Evolutionary conservation across 1,140 invertebrate species (phyloP), one percentile per base, ranked within the genome.

Genomic region (Cydia fagiglandana): DNA sequence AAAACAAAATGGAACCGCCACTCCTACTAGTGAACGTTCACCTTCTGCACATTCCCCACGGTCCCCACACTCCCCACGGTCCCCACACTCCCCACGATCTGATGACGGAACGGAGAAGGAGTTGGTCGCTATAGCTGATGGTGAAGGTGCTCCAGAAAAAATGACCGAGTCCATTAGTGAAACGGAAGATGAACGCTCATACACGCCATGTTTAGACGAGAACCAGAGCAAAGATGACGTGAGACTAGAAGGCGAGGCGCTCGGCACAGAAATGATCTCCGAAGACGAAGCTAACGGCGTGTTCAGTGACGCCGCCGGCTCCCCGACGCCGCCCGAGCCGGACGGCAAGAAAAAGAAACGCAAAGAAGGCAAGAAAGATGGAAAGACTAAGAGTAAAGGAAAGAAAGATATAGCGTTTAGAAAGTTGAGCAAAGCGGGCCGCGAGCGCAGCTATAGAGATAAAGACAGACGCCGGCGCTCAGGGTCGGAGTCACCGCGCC

Each of bases 361-460:
- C 80, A 93, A 89, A 82, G 87, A 85, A 53, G 88, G 83, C 66
- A 91, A 88, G 83, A 91, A 83, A 82, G 89, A 91, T 81, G 85
- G 81, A 76, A 93, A 91, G 76, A 91, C 80, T 76, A 93, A 91
- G 83, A 79, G 73, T 50, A 89, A 88, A 38, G 89, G 90, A 75
- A 89, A 91, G 81, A 78, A 77, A 13, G 93, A 92, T 70, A 88
- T 95, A 34, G 90, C 95, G 0, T 98, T 97, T 93, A 98, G 97
- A 81, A 97, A 97, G 87, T 91, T 97, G 1, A 96, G 96, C 10
- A 97, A 96, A 84, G 96, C 92, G 79, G 96, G 95, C 6, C 97
- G 97, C 85, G 96, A 97, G 78, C 92, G 97, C 74, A 97, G 97
- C 82, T 98, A 98, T 84, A 93, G 97, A 0, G 96, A 96, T 61